Base-by-base conservation (phyloP, 2,888 invertebrate species). In the Nemurella pictetii region DNA sequence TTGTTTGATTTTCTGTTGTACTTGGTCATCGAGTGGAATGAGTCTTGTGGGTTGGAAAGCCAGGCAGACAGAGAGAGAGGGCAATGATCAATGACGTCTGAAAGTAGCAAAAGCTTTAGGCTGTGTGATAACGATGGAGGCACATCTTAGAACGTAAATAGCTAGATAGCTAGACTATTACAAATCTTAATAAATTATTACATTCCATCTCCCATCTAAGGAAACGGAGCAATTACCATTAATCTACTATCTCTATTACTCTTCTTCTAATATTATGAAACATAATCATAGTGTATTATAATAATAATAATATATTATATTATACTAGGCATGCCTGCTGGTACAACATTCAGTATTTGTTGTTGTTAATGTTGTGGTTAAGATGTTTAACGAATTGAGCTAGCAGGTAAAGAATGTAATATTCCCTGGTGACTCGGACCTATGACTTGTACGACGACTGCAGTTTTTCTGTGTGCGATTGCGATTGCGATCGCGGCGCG, bases 211-310 rank as follows among this genome's bases (percentile, higher is more conserved):
- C 82, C 27, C 26, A 55, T 27, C n/a, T 35, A n/a, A 27, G 72
- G 29, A 25, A 72, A 82, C 27, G 82, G 55, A 82, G 55, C 27
- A 55, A 82, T 82, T 82, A 29, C 55, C 20, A 78, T 78, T 78
- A 72, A 82, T 72, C 82, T 82, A 82, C 73, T 72, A 82, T 82
- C 82, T 82, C 82, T 82, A 82, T 82, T 82, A 82, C 29, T 55
- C 82, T 82, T 81, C 82, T 82, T 81, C 81, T 81, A 83, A 30
- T 84, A 85, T 83, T 55, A 55, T 55, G 55, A 83, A 84, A 86
- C 85, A 86, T 86, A 85, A 86, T 86, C 85, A 86, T 86, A 86
- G 85, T 84, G 77, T 86, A 86, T 81, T 82, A 32, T 75, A 84
- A 84, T 77, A 55, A 55, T 55, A n/a, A n/a, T n/a, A n/a, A n/a